Base-by-base conservation (phyloP, 2,113 vertebrate genomes). In the Neotragus pygmaeus region DNA sequence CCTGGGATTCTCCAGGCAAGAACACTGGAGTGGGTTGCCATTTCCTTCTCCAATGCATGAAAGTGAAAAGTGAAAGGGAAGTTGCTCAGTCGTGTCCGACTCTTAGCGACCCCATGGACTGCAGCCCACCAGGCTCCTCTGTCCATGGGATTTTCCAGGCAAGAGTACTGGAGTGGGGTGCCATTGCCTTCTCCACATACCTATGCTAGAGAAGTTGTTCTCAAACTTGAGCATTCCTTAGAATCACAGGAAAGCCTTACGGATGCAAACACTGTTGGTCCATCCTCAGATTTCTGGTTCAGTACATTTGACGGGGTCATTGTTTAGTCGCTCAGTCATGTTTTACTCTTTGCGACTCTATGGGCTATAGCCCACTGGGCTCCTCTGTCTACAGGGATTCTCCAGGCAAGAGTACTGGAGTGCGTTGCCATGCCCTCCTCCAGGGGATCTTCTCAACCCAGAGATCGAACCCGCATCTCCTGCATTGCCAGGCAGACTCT, bases 291-390 rank as follows among this genome's bases (percentile, higher is more conserved):
- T 49, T 83, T 89, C 27, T 87, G 36, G 6, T 25, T 75, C 21
- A 9, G 8, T 36, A n/a, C 3, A 17, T 43, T 75, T 43, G 39
- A 43, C 1, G 6, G n/a, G n/a, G 66, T 73, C 11, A 0, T 27
- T 43, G 39, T 75, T 75, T 27, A 75, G 23, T 27, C 0, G 0
- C 39, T 43, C 70, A 43, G 70, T 27, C 21, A 27, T 13, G 23
- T 25, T 25, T 75, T 75, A 25, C 70, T 43, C 36, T 73, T 43
- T 73, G 11, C 0, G 5, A 43, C n/a, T 12, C 36, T 25, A 14
- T 43, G 36, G 21, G 27, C 23, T 43, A 14, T 7, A 75, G 23
- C 36, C 36, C 23, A 43, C 70, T 0, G 1, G 70, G 12, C 23
- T 43, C n/a, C n/a, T 36, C 66, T 70, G 10, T 70, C 66, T 10